Evolutionary conservation across 2,113 vertebrate genomes (phyloP).

Genomic region (Podiceps cristatus): DNA sequence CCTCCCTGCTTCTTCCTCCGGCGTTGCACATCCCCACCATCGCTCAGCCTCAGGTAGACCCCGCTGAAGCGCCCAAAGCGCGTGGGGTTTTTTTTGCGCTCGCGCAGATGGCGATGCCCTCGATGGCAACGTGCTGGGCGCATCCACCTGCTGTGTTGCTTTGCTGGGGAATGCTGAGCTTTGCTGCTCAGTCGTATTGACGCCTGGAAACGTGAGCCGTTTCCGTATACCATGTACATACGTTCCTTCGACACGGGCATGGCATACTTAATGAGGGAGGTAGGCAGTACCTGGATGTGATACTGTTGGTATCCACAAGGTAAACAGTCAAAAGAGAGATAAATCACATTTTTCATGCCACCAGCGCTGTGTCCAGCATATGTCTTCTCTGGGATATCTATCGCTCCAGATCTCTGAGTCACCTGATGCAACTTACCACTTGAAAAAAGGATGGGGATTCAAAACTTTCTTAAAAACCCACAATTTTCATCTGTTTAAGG

Average conservation of each 20-base stretch:
- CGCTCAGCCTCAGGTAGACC: not conserved
- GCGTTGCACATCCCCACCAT: not conserved
- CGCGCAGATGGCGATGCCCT: accelerated
- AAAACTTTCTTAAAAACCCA: not conserved
- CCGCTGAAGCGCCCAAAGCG: not conserved
- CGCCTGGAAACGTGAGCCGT: accelerated
- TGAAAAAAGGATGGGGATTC: not conserved
- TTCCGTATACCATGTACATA: not conserved
- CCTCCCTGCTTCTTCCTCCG: not conserved
- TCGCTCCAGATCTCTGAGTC: not conserved
- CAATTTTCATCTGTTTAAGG: not conserved
- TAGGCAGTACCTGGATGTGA: not conserved
- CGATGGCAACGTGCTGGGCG: accelerated
- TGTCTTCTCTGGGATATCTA: not conserved
- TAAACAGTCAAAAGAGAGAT: not conserved
- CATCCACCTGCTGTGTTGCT: accelerated
- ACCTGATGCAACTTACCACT: not conserved
- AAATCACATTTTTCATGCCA: not conserved
- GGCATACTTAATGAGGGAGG: not conserved
- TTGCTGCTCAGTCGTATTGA: not conserved
- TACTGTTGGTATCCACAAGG: not conserved
- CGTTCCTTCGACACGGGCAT: not conserved
- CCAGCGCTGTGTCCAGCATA: not conserved
- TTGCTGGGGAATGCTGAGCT: not conserved
- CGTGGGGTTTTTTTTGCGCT: not conserved